Evolutionary conservation across 2,888 invertebrate species (phyloP), one percentile per base, ranked within the genome.

Genomic region (Monopis laevigella): DNA sequence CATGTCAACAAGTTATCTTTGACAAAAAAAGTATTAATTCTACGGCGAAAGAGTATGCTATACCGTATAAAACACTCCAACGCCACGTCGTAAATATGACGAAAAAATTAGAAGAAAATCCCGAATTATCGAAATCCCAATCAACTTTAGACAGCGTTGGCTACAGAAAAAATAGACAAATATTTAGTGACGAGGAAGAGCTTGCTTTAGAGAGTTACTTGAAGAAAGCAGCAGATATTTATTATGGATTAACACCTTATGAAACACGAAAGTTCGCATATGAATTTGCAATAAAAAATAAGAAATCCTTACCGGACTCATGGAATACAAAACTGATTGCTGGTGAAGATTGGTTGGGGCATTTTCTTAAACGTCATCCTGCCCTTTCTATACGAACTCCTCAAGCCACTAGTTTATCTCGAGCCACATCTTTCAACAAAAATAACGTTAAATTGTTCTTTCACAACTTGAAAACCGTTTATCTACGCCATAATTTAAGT

Each of bases 1-100:
- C 40, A 35, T 45, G 40, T 40, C 43, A 46, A 36, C 36, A 40
- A 40, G 43, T 46, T 21, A 43, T 46, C 16, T 45, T 45, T 43
- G 43, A 46, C 29, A 36, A 45, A 35, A 44, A 46, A 46, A 46
- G 42, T 39, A 46, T 46, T 29, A 46, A 45, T 36, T n/a, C 14
- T 14, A 43, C 36, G 13, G 35, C 40, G 13, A 27, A 41, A 35
- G 13, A 34, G 30, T 35, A n/a, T 34, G 12, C 7, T 27, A 43
- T 43, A 27, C 43, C 35, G 2, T 40, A 43, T 35, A 43, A 43
- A 40, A 43, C 34, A 43, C 18, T 43, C 8, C 40, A 43, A 12
- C 28, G 40, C 12, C 17, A 40, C 18, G 43, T 43, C 12, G 34
- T 27, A 11, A 40, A 39, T 27, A 19, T 32, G 26, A 21, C 3